Conservation (phyloP, 2,888 invertebrate species). For the Pseudanteris insignis region DNA sequence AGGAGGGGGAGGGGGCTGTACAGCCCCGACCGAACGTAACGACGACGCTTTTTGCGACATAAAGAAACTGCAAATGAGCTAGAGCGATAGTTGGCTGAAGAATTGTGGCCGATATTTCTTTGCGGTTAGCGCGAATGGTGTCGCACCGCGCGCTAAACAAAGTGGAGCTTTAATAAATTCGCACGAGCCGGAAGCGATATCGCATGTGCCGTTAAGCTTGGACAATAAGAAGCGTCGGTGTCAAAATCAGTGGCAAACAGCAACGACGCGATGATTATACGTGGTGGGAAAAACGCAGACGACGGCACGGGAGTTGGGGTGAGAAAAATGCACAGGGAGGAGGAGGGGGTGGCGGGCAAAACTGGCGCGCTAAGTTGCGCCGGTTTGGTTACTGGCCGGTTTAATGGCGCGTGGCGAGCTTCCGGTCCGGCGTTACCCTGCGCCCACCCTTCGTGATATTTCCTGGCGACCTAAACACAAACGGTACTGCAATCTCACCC, state of each 20-base stretch:
- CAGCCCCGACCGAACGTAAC: constrained; percentile 4
- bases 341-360: constrained; percentile 31
- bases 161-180: too few relatives aligned
- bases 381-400: constrained; percentile 48
- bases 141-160: too few relatives aligned
- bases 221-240: not conserved
- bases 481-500: constrained; percentile 60
- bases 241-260: constrained; percentile 4
- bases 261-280: constrained; percentile 1
- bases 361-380: constrained; percentile 40
- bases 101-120: not conserved
- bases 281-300: too few relatives aligned
- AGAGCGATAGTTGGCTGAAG: too few relatives aligned
- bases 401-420: constrained; percentile 64
- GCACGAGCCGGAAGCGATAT: too few relatives aligned
- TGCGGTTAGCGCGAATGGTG: too few relatives aligned
- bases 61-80: constrained; percentile 9
- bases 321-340: constrained; percentile 10
- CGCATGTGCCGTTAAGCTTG: too few relatives aligned
- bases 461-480: constrained; percentile 63
- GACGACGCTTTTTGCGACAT: constrained; percentile 21
- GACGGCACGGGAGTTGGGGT: not conserved
- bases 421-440: constrained; percentile 52
- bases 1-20: too few relatives aligned
- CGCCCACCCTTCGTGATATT: constrained; percentile 56